Conservation (phyloP, 2,888 invertebrate species). For the Bhutanitis thaidina region DNA sequence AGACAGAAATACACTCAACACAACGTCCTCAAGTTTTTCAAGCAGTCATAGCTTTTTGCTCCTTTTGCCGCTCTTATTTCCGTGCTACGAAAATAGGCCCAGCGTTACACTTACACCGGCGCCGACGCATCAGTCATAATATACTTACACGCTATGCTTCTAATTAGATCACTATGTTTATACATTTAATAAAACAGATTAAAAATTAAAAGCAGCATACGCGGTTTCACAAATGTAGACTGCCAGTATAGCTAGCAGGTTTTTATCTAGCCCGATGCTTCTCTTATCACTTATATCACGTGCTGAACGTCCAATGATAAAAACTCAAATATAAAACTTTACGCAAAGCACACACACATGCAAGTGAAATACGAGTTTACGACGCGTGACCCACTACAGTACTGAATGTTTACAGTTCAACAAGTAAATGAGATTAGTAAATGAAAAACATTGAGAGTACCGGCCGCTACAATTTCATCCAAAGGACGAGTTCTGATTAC, state of each 20-base stretch:
- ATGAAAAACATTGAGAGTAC: conserved; percentile 31
- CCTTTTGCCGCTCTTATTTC: conserved; percentile 79
- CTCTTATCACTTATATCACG: conserved; percentile 49
- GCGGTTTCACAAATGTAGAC: neutral
- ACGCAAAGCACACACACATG: conserved; percentile 32
- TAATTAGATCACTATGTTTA: conserved; percentile 32
- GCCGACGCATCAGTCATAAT: conserved; percentile 72
- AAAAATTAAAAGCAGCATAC: conserved; percentile 5
- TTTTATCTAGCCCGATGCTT: conserved; percentile 40
- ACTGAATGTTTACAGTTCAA: conserved; percentile 44
- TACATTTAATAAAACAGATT: conserved; percentile 28
- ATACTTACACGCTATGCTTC: conserved; percentile 32
- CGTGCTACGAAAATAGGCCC: conserved; percentile 78
- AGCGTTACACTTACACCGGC: conserved; percentile 72
- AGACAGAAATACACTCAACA: conserved; percentile 71
- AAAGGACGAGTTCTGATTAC: conserved; percentile 40
- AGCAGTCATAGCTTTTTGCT: conserved; percentile 71
- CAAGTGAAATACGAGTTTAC: conserved; percentile 42
- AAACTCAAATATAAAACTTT: conserved; percentile 34
- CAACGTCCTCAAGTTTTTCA: conserved; percentile 75
- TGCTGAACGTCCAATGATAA: conserved; percentile 41
- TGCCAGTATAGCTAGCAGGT: conserved; percentile 31
- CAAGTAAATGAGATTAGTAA: conserved; percentile 47
- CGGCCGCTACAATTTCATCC: conserved; percentile 21
- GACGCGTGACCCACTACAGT: conserved; percentile 35